Base-by-base conservation (phyloP, 2,888 invertebrate species). In the Stenurella melanura region DNA sequence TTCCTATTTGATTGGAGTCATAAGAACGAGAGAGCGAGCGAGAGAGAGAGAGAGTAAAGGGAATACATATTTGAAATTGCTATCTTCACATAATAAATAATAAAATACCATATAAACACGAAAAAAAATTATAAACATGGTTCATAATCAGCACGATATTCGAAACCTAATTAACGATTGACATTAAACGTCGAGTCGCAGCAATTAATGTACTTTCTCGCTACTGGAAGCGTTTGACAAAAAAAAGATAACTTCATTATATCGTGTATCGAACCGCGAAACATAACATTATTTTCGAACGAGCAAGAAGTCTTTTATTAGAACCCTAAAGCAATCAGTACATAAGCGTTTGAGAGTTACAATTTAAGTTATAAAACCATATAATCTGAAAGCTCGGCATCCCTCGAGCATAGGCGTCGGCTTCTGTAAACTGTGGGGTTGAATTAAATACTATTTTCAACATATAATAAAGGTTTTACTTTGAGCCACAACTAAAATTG, bases 361-460 rank as follows among this genome's bases (percentile, higher is more conserved):
- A 79, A 77, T 79, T 75, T 69, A 79, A 79, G 78, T 78, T 73
- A 74, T 80, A 80, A 80, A 75, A 73, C 80, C 78, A 72, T 78
- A 78, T 80, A 80, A 78, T 71, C 78, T 73, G 38, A 42, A 50
- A 64, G 64, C 57, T 10, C 21, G 60, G 21, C 21, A 60, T 60
- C 30, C 30, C 60, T 60, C n/a, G 21, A 21, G 12, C 60, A 60
- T 60, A 26, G 60, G 26, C 60, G 60, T 26, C 60, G 21, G 12
- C 60, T 15, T 15, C 21, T 6, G 26, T 60, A 50, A 1, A 60
- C 4, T 15, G 12, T 60, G n/a, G 4, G 21, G 17, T 17, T 17
- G 11, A 10, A 57, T 57, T 34, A 34, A 6, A 34, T 34, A 34
- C 0, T 34, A 7, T 0, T 7, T 34, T 34, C 30, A 34, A 9